Percentiles rank a stretch among this genome's conserved stretches.
Evolutionary conservation across 2,888 invertebrate species (phyloP).

Genomic region (Ametastegia equiseti): DNA sequence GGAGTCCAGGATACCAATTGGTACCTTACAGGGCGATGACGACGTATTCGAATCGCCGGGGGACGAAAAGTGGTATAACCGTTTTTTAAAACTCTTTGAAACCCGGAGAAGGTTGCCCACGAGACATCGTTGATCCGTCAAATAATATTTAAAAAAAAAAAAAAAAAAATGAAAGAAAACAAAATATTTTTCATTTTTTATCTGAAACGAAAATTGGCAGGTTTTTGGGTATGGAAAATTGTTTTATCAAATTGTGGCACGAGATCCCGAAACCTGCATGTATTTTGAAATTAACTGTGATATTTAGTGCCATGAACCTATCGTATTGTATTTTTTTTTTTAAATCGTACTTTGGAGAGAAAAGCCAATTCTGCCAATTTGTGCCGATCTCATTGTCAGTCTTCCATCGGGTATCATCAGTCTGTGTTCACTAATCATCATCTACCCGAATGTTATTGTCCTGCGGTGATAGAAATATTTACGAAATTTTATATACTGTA

Average conservation of each 20-base stretch:
- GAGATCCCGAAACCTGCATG: neutral
- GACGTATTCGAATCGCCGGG: constrained; percentile 43
- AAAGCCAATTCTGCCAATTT: neutral
- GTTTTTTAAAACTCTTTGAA: neutral
- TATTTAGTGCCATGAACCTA: constrained; percentile 7
- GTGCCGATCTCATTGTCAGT: neutral
- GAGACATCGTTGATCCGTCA: neutral
- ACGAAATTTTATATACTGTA: too few relatives aligned
- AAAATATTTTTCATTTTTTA: too few relatives aligned
- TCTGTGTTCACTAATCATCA: neutral
- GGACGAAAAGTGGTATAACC: constrained; percentile 11
- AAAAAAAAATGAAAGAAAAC: too few relatives aligned
- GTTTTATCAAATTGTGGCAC: neutral
- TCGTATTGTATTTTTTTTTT: neutral
- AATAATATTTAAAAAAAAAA: too few relatives aligned
- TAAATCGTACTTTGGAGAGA: too few relatives aligned
- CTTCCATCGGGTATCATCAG: neutral
- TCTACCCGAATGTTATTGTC: too few relatives aligned
- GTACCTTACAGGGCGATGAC: neutral
- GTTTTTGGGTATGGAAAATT: neutral
- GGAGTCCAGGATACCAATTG: constrained; percentile 20
- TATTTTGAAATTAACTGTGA: neutral
- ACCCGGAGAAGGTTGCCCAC: neutral
- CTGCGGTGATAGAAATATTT: too few relatives aligned
- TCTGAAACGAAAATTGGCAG: neutral